Evolutionary conservation across 23 tunicate species (phyloP), one percentile per base, ranked within the genome.

Genomic region (Trididemnum clinides): DNA sequence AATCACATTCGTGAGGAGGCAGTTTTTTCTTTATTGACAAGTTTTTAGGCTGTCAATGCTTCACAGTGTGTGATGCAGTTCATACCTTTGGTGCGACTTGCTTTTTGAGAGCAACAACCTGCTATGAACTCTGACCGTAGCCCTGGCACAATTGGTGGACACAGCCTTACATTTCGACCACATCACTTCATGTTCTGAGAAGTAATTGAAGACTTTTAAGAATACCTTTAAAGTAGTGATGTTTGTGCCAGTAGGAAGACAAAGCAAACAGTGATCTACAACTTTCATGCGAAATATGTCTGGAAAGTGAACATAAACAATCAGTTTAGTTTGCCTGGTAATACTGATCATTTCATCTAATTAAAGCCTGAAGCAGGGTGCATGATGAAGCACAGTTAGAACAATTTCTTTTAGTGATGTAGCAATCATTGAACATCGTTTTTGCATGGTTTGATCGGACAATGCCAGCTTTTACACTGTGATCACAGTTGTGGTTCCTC

Each of bases 291-390:
- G 76, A 33, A 5, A 34, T 36, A 36, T 58, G 84, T 80, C 74
- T 32, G 84, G 86, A 87, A 87, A 87, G 50, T 80, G 70, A 80
- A 32, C 64, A 80, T 64, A 87, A 19, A 80, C 90, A 77, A 89
- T 84, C 78, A 84, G 36, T 65, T 89, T 85, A 72, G 83, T 83
- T 82, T 88, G 72, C 21, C 64, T 73, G 44, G 82, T 72, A n/a
- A 88, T 82, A 82, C 82, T 83, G 58, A 87, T 88, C 28, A 85
- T 89, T 89, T 84, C 94, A 77, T 84, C 94, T 19, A 89, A 84
- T 33, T 89, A 85, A 51, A 84, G 37, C 36, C 85, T 85, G 63
- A 77, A 84, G 71, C 80, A 76, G 26, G 94, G 88, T 35, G 88
- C 83, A 36, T 83, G 26, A 54, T 25, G 84, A 35, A 89, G 72